These are phyloP conservation scores for Caenorhabditis doughertyi DNA, from an alignment of 2,888 invertebrate species.

Conservation along the genomic window DNA sequence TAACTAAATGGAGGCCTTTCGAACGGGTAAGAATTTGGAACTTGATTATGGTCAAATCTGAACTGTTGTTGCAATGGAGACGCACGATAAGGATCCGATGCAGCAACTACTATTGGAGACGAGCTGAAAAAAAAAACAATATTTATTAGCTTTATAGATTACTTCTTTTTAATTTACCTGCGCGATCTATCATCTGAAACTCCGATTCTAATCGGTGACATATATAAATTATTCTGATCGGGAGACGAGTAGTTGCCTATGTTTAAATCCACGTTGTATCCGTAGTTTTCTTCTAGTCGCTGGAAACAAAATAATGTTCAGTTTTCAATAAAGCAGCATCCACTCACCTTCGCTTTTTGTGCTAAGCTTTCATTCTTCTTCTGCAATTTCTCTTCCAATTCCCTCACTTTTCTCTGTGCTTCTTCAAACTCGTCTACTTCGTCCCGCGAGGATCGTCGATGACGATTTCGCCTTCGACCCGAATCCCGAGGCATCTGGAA, in stretches of 20 bases:
- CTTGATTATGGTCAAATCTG: not conserved
- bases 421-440: not conserved
- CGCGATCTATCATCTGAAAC: not conserved
- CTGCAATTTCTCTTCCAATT: not conserved
- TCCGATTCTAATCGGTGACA: constrained; percentile 24
- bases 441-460: constrained; percentile 4
- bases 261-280: not conserved
- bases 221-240: not conserved
- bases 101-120: too few relatives aligned
- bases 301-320: not conserved
- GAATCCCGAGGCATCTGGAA: constrained; percentile 30
- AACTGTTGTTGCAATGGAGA: not conserved
- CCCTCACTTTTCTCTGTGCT: not conserved
- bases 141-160: too few relatives aligned
- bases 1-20: not conserved
- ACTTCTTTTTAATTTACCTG: constrained; percentile 3
- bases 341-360: not conserved
- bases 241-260: not conserved
- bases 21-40: not conserved
- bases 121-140: too few relatives aligned
- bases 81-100: not conserved
- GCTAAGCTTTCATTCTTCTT: constrained; percentile 4
- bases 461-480: not conserved
- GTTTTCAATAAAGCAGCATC: not conserved
- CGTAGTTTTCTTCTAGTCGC: not conserved